Conservation (phyloP, 2,113 vertebrate genomes). For the Corvus hawaiiensis region DNA sequence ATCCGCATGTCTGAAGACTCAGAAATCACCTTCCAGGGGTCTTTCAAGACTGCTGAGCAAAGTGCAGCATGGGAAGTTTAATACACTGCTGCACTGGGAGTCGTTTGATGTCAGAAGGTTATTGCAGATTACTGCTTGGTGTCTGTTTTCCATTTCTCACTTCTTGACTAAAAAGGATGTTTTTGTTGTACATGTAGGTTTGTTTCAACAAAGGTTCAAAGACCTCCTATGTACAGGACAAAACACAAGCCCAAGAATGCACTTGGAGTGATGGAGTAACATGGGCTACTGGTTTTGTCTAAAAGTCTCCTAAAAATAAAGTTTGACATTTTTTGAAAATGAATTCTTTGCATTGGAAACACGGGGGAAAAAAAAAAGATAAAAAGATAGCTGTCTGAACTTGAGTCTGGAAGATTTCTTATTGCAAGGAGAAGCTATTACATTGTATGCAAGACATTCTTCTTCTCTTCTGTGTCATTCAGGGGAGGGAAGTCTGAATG, state of each 20-base stretch:
- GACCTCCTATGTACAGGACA: conserved; percentile 18
- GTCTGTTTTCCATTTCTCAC: conserved; percentile 23
- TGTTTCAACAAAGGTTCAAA: conserved; percentile 44
- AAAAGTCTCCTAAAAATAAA: not conserved
- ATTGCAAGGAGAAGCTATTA: not conserved
- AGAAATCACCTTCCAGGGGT: not conserved
- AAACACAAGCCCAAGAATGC: conserved; percentile 13
- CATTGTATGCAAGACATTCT: not conserved
- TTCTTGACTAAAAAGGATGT: conserved; percentile 26
- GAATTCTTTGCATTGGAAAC: not conserved
- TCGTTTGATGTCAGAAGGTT: conserved; percentile 2
- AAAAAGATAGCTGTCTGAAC: not conserved
- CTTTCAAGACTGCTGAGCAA: not conserved
- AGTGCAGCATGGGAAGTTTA: not conserved
- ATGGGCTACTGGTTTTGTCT: not conserved
- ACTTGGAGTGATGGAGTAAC: not conserved
- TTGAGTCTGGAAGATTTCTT: not conserved
- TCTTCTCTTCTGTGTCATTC: not conserved
- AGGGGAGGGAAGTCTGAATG: not conserved
- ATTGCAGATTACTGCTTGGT: not conserved
- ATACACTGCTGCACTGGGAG: not conserved
- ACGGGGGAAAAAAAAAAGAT: rapidly evolving
- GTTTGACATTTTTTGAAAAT: not conserved
- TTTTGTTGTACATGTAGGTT: not conserved
- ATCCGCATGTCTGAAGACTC: not conserved